phyloP scores from a whole-genome alignment of 2,888 invertebrate genomes.

The Cantharis nigra region DNA sequence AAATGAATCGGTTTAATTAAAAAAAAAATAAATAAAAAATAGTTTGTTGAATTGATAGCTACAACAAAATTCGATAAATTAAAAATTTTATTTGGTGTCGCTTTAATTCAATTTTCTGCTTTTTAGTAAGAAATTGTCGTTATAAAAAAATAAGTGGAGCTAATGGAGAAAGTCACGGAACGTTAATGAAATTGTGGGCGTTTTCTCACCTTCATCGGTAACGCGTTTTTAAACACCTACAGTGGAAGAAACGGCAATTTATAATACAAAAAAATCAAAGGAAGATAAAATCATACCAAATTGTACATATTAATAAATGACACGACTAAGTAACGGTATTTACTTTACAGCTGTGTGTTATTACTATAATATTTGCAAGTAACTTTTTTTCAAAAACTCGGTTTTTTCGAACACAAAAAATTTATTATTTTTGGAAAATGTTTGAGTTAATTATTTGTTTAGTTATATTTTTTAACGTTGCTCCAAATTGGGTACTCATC shows the following conservation, averaged over 20 bases:
- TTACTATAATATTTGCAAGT: not conserved
- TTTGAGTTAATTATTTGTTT: not conserved
- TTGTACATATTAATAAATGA: slow-evolving; percentile 38
- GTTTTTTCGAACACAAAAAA: not conserved
- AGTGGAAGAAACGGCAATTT: slow-evolving; percentile 26
- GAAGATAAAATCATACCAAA: slow-evolving; percentile 37
- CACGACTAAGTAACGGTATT: not conserved
- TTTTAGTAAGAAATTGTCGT: not conserved
- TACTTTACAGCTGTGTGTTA: not conserved
- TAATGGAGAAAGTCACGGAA: slow-evolving; percentile 28
- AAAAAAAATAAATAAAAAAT: not conserved
- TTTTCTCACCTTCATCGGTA: slow-evolving; percentile 32
- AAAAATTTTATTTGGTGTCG: not conserved
- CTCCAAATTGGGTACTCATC: not conserved
- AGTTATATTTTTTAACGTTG: not conserved
- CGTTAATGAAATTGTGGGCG: slow-evolving; percentile 32
- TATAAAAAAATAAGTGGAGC: slow-evolving; percentile 22
- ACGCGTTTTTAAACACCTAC: slow-evolving; percentile 28
- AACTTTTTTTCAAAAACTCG: not conserved
- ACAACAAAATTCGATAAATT: not conserved
- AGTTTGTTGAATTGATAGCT: not conserved
- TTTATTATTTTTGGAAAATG: not conserved
- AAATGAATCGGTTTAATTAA: not conserved
- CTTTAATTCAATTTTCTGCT: not conserved
- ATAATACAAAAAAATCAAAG: slow-evolving; percentile 28